Conservation (phyloP, 2,888 invertebrate species). For the Prosopocoilus inquinatus region DNA sequence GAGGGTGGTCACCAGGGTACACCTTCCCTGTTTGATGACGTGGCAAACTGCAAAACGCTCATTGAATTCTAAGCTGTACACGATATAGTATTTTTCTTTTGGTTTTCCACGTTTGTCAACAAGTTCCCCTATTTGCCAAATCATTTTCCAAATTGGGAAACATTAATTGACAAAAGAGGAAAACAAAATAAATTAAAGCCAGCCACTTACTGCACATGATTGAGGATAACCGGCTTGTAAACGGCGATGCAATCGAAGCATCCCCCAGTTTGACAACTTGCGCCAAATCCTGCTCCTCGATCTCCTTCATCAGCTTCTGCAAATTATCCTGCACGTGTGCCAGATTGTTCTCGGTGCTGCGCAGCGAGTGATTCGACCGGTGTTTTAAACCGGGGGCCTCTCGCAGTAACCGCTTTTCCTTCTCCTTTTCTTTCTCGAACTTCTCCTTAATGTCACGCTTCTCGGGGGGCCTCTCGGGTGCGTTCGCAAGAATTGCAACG, state of each 20-base stretch:
- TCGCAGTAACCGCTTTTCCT: slow-evolving; percentile 24
- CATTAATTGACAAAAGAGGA: slow-evolving; percentile 3
- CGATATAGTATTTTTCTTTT: not conserved
- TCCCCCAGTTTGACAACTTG: slow-evolving; percentile 95
- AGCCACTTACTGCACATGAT: slow-evolving; percentile 83
- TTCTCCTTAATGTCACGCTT: slow-evolving; percentile 36
- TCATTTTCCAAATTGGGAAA: too few relatives aligned
- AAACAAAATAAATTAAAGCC: slow-evolving; percentile 7
- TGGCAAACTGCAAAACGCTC: slow-evolving; percentile 81
- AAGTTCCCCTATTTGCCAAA: too few relatives aligned
- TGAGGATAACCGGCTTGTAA: slow-evolving; percentile 95
- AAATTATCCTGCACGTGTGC: slow-evolving; percentile 46
- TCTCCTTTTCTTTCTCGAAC: slow-evolving; percentile 33
- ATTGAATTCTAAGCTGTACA: not conserved
- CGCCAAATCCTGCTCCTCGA: slow-evolving; percentile 83
- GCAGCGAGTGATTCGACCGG: slow-evolving; percentile 31
- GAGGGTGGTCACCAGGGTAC: slow-evolving; percentile 96
- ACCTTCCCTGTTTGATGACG: slow-evolving; percentile 98
- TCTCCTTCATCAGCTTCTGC: slow-evolving; percentile 74
- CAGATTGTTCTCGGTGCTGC: slow-evolving; percentile 27
- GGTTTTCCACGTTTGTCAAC: not conserved
- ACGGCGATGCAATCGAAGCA: slow-evolving; percentile 98
- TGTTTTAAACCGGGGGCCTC: slow-evolving; percentile 32
- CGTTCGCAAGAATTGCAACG: slow-evolving; percentile 85
- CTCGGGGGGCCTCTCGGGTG: slow-evolving; percentile 60